phyloP scores from a whole-genome alignment of 2,113 vertebrate genomes.

The Sebastes fasciatus region DNA sequence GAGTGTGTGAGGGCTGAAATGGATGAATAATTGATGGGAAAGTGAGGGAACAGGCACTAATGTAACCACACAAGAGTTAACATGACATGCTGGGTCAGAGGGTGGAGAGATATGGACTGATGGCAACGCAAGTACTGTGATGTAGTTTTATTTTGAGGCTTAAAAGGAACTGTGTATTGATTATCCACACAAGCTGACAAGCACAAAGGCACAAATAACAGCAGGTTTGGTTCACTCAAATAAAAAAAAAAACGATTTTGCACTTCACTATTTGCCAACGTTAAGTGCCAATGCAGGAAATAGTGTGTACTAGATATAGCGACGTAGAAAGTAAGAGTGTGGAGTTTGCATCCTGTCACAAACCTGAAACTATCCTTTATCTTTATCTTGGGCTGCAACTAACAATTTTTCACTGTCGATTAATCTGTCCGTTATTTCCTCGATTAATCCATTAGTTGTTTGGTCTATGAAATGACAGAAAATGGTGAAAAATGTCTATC shows the following conservation, averaged over 20 bases:
- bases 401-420: too few relatives aligned
- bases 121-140: neutral
- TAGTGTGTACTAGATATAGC: neutral
- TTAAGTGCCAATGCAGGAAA: neutral
- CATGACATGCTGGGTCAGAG: neutral
- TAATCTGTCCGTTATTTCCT: too few relatives aligned
- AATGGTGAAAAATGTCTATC: too few relatives aligned
- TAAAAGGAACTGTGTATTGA: neutral
- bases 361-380: neutral
- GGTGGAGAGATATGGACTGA: neutral
- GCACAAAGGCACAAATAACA: neutral
- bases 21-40: slow-evolving; percentile 19
- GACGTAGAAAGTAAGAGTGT: neutral
- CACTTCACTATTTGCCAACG: neutral
- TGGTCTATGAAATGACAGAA: too few relatives aligned
- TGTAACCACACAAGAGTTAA: neutral
- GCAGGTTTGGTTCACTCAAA: neutral
- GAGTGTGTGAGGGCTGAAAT: slow-evolving; percentile 6
- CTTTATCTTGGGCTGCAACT: neutral
- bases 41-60: neutral
- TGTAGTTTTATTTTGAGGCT: neutral
- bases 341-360: neutral
- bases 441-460: too few relatives aligned
- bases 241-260: neutral
- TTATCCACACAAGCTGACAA: neutral